These are phyloP conservation scores for Mus musculus DNA, from an alignment of 2,113 vertebrate genomes.

Conservation along the genomic window DNA sequence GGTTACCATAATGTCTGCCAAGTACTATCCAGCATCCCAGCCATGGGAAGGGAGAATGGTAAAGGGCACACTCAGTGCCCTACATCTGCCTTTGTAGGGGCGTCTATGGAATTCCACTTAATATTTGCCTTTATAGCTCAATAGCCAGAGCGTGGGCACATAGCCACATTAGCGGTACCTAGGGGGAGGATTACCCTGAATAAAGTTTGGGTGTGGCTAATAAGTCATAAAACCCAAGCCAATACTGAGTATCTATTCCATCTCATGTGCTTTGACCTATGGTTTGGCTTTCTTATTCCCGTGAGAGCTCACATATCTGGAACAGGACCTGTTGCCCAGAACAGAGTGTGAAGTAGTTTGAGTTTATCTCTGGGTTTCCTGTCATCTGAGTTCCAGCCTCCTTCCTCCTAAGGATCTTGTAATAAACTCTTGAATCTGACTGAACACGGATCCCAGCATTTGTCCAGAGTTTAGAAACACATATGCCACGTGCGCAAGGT, in stretches of 20 bases:
- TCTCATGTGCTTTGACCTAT: background rate
- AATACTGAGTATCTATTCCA: background rate
- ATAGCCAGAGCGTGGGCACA: background rate
- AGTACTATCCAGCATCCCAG: background rate
- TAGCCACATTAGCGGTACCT: background rate
- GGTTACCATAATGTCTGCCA: background rate
- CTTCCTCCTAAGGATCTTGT: background rate
- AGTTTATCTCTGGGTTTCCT: background rate
- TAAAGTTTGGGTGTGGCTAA: background rate
- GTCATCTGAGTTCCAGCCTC: background rate
- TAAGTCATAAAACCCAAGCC: background rate
- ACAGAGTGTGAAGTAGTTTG: background rate
- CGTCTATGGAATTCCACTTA: background rate
- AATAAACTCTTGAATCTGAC: background rate
- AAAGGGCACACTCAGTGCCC: background rate
- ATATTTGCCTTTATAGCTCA: background rate
- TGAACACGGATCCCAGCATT: background rate
- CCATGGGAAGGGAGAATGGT: background rate
- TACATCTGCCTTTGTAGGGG: background rate
- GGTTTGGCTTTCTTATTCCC: constrained; percentile 1
- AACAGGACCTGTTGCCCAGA: background rate
- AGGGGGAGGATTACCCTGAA: background rate
- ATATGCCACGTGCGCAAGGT: background rate
- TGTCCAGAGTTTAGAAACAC: background rate
- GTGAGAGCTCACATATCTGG: background rate